Base-by-base conservation (phyloP, 1,140 invertebrate genomes). In the Pseudomyrmex gracilis region DNA sequence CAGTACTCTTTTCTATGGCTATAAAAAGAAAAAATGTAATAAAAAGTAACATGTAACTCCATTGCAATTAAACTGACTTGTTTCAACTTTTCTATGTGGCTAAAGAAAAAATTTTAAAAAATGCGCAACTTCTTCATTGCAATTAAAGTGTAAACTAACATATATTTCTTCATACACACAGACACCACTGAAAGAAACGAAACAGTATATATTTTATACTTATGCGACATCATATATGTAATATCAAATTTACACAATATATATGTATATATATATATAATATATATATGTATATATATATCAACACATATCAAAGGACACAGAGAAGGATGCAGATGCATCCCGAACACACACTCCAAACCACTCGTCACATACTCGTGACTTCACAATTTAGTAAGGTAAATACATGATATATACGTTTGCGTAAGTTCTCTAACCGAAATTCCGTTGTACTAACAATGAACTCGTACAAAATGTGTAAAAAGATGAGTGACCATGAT, bases 401-500 rank as follows among this genome's bases (percentile, higher is more conserved):
- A 80, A 58, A 71, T 49, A 70, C 34, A 80, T 49, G 76, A 71
- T 70, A n/a, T n/a, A n/a, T n/a, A 80, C 17, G 83, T 57, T 49
- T 45, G 45, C 15, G 51, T 55, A 55, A 24, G n/a, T 1, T 73
- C 15, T 34, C 22, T 22, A 53, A 86, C 15, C 76, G 49, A 51
- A 68, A 87, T 34, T 45, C 3, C 22, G 58, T 87, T 80, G 55
- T 60, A 76, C 47, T 51, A 87, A 87, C 58, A 63, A 73, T 84
- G 58, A 85, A 55, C 10, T 74, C 15, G 34, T 84, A 74, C 60
- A 70, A 55, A 70, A 61, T 64, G 20, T 84, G 78, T 82, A 82
- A 87, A 87, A 84, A 80, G 74, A 87, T 76, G 85, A 87, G 82
- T 87, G 82, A 88, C 85, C 22, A 76, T 84, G 70, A 80, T 74